Evolutionary conservation across 2,888 invertebrate species (phyloP), one percentile per base, ranked within the genome.

Genomic region (Perithous albicinctus): DNA sequence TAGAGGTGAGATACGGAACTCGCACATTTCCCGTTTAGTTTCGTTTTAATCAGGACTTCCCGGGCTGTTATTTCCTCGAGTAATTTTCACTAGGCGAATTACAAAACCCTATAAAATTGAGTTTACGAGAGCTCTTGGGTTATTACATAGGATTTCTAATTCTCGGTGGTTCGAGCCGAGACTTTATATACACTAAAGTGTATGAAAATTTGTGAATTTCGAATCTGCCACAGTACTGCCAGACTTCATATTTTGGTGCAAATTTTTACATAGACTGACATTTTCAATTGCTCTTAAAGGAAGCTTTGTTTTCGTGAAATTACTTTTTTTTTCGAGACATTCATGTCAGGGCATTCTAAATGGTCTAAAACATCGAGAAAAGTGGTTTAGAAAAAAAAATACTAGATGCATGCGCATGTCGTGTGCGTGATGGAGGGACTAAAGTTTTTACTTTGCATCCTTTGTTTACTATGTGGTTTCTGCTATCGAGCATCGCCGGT

Each of bases 81-180:
- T 20, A 64, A 64, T 77, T 72, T 72, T 59, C 12, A 59, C 43
- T 70, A 3, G 26, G 23, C 29, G 56, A 29, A 59, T n/a, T 51
- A 23, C 15, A 7, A 18, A 51, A 64, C n/a, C 32, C 23, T 10
- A 20, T 26, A 15, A 69, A 77, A 74, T 73, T 41, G 51, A 67
- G 26, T 78, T 61, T 63, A 29, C 59, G 23, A 41, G 23, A 41
- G 74, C n/a, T 69, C 41, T 73, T 61, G 66, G 35, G 20, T 41
- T 67, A 32, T 61, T 15, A 48, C 20, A 56, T 46, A 43, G 29
- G 29, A 59, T 77, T 41, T 20, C 48, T 64, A 43, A 56, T 64
- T 78, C 35, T 43, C 43, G 69, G 18, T 18, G 59, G 23, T 18
- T n/a, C 6, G 20, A 15, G 18, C 18, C 29, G 48, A 29, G n/a